Base-by-base conservation (phyloP, 2,113 vertebrate species). In the Alouatta palliata region DNA sequence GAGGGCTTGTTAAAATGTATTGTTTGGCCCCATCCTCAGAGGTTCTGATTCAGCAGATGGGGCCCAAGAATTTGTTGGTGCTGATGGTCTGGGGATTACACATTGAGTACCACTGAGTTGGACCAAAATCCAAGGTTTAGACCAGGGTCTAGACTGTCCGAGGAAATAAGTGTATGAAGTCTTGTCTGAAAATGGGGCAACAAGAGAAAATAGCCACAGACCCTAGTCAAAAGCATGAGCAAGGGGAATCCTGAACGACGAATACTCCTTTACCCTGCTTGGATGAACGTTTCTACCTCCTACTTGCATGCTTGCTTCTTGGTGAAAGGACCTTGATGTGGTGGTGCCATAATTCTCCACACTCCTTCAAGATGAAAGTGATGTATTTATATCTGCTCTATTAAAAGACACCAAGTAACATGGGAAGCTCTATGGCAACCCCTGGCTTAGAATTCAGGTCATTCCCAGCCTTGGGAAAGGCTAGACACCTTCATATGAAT, bases 391-490 rank as follows among this genome's bases (percentile, higher is more conserved):
- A 77, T 73, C 56, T 90, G 35, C 70, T 97, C 68, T 95, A 61
- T 81, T 94, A 85, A 88, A 97, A 82, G 76, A 81, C 58, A 88
- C 47, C 68, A 93, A 88, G 32, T 73, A 96, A 94, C 95, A 94
- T 82, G 52, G 37, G 77, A 68, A 92, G n/a, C 21, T 75, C 82
- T 95, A 25, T 70, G 82, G 95, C 81, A 96, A 89, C 25, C 43
- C 13, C 20, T 93, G 76, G 30, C 56, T 96, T 95, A 80, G 97
- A 92, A 90, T 95, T 95, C 90, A 96, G 64, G 84, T 92, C 95
- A 92, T 81, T 96, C 45, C 37, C 45, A 56, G 86, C 14, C 85
- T 96, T 68, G 84, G 76, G 96, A 96, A 68, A 91, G 93, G 82
- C 61, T 35, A 68, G 85, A 96, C 16, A 89, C 35, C 71, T 92